Percentiles rank a stretch among this genome's conserved stretches.
Conservation (phyloP, 2,797 vertebrate species). For the Dromococcyx pavoninus region DNA sequence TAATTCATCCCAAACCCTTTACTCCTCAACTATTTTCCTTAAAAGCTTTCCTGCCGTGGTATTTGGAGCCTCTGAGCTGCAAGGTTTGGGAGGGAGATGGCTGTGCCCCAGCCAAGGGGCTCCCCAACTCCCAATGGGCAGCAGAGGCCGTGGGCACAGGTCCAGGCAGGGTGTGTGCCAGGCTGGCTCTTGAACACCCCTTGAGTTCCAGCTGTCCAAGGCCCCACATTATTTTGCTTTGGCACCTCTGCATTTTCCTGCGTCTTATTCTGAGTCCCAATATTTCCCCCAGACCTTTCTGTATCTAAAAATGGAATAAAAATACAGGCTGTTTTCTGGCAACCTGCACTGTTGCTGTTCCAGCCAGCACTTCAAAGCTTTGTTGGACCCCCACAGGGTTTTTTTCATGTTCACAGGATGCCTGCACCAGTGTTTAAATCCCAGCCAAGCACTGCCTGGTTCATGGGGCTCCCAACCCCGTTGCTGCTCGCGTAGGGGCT, state of each 20-base stretch:
- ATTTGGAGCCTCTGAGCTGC: background rate
- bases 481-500: background rate
- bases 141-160: fast-evolving
- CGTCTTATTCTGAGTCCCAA: fast-evolving
- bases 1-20: background rate
- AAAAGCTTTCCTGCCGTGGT: background rate
- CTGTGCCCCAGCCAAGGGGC: background rate
- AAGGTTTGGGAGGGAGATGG: background rate
- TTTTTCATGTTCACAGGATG: background rate
- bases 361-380: background rate
- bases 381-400: background rate
- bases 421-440: background rate
- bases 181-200: background rate
- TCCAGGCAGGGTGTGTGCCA: background rate
- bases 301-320: background rate
- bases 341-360: background rate
- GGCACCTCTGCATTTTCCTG: background rate
- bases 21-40: background rate
- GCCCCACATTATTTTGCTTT: background rate
- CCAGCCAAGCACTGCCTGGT: background rate
- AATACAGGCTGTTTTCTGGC: background rate
- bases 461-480: background rate
- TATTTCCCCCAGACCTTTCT: background rate
- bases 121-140: background rate
- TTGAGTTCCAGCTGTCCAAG: background rate